Evolutionary conservation across 2,797 vertebrate species (phyloP), one percentile per base, ranked within the genome.

Genomic region (Sparidentex hasta): DNA sequence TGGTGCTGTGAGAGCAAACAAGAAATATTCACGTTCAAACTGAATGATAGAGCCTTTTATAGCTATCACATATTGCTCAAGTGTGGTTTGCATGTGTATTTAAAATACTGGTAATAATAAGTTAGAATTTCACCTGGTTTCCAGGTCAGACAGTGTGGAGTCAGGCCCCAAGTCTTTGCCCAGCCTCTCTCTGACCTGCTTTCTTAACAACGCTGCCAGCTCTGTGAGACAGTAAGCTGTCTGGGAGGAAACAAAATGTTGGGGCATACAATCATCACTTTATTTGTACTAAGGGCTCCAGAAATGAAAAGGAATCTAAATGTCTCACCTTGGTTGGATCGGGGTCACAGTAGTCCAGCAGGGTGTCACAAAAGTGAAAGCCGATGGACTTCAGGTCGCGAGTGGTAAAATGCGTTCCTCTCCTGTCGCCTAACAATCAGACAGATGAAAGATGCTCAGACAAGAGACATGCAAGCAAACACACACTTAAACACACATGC

Each of bases 311-410:
- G 38, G 38, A 38, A 38, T 38, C 17, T 46, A 54, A 14, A 17
- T 78, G 47, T 2, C 73, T 87, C 69, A 98, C 98, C 96, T 99
- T 99, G 25, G 94, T 63, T 1, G 89, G 91, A 25, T 97, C 95
- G 0, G 98, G 97, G 88, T 98, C 95, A 38, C 95, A 98, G 91
- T 96, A 98, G 82, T 99, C 98, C 1, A 99, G 93, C 38, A 99
- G 92, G 0, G 98, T 98, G 94, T 98, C 97, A 67, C 98, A 97
- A 74, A 99, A 93, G 59, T 93, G 94, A 78, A 95, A 96, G 12
- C 98, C 98, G 58, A 99, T 83, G 0, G 96, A 97, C 89, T 96
- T 95, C 5, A 99, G 94, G 78, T 99, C 98, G 76, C 86, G 84
- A 13, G 88, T 89, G 0, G 94, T 96, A 67, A 99, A 99, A 88